phyloP scores from a whole-genome alignment of 35 echinoderm and acorn worm species.

The Acanthaster planci region DNA sequence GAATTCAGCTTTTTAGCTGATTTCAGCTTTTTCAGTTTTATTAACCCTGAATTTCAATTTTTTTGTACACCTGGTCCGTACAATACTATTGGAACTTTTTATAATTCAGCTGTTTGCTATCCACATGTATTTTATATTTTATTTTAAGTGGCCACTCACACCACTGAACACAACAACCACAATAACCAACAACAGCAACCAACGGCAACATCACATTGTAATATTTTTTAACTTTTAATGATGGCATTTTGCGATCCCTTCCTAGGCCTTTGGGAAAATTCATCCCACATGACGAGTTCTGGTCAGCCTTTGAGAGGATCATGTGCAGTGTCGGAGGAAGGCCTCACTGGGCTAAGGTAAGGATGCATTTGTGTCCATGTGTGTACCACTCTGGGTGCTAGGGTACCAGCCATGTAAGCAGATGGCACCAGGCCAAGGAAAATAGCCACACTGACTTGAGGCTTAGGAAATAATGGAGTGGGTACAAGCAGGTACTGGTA shows the following conservation, averaged over 20 bases:
- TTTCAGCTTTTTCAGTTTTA: too few species aligned
- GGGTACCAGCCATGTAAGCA: neutral
- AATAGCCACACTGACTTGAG: too few species aligned
- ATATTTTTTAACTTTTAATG: neutral
- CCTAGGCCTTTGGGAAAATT: slow-evolving; percentile 80
- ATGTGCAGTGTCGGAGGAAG: slow-evolving; percentile 63
- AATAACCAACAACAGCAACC: neutral
- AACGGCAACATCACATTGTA: neutral
- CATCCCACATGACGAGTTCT: slow-evolving; percentile 52
- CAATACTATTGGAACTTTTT: too few species aligned
- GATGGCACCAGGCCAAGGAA: neutral
- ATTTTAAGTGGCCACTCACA: too few species aligned
- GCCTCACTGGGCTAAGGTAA: slow-evolving; percentile 96
- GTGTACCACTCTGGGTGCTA: neutral
- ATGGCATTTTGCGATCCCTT: neutral
- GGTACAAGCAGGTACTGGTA: neutral
- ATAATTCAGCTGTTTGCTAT: too few species aligned
- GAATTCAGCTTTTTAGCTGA: too few species aligned
- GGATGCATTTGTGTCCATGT: neutral
- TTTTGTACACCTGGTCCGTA: too few species aligned
- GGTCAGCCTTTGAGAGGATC: slow-evolving; percentile 79
- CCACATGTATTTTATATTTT: too few species aligned
- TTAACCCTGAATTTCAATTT: too few species aligned
- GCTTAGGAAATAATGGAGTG: too few species aligned
- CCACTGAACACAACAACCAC: neutral